These are phyloP conservation scores for Etheostoma nigrum DNA, from an alignment of 2,797 vertebrate species.

Conservation along the genomic window DNA sequence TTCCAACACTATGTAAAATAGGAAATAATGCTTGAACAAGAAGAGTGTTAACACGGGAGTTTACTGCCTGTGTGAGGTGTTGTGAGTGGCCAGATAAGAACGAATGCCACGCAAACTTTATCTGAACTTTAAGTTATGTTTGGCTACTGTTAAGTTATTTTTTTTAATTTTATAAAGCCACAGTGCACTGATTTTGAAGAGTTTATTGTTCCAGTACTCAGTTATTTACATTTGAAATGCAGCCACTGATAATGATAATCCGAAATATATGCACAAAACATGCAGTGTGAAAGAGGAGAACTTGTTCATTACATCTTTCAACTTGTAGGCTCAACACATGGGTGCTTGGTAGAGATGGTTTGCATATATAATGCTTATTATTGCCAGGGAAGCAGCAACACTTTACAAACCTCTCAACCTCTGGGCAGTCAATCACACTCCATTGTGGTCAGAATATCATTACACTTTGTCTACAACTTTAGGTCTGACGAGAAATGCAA, in stretches of 20 bases:
- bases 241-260: too few relatives aligned
- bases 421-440: background rate
- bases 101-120: background rate
- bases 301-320: too few relatives aligned
- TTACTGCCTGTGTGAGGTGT: background rate
- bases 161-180: background rate
- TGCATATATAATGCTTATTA: too few relatives aligned
- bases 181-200: background rate
- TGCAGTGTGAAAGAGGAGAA: background rate
- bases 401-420: background rate
- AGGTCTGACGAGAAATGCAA: background rate
- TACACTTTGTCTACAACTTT: too few relatives aligned
- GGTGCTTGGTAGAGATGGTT: background rate
- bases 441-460: background rate
- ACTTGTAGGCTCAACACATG: too few relatives aligned
- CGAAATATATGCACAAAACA: background rate
- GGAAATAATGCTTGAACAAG: background rate
- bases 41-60: background rate
- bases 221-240: background rate
- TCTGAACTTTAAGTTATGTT: background rate
- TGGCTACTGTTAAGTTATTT: background rate
- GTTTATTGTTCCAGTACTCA: background rate
- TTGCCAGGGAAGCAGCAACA: background rate
- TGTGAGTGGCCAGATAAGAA: background rate
- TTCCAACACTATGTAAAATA: background rate